phyloP scores from a whole-genome alignment of 2,888 invertebrate genomes.

The Pristionchus japonicus region DNA sequence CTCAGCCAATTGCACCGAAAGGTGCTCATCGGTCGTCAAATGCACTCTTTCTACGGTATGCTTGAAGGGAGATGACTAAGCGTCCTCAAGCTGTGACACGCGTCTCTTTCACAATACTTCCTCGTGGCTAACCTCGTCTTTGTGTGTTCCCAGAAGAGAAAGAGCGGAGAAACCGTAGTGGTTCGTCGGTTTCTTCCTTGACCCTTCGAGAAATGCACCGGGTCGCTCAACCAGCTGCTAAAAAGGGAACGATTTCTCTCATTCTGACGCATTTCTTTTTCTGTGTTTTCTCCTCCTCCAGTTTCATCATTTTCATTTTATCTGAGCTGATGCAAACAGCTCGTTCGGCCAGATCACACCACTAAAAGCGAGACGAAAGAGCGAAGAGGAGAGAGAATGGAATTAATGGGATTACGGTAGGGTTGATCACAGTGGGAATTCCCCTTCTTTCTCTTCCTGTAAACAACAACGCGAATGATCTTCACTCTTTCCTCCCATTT shows the following conservation, averaged over 20 bases:
- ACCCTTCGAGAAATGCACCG: conserved; percentile 39
- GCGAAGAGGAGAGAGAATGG: neutral
- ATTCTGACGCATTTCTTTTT: neutral
- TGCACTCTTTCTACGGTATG: neutral
- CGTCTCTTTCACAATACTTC: neutral
- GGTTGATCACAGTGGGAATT: neutral
- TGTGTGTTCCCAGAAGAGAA: conserved; percentile 42
- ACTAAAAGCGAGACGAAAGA: neutral
- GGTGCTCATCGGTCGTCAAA: neutral
- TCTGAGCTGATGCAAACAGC: conserved; percentile 22
- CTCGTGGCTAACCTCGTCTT: neutral
- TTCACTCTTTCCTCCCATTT: neutral
- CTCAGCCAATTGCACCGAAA: neutral
- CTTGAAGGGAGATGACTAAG: neutral
- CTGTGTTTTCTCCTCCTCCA: neutral
- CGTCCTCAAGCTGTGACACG: neutral
- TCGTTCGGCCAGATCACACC: conserved; percentile 23
- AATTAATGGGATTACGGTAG: conserved; percentile 37
- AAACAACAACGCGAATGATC: conserved; percentile 10
- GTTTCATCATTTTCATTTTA: neutral
- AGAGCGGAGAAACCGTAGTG: conserved; percentile 44
- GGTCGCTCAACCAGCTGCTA: conserved; percentile 43
- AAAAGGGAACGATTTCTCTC: neutral
- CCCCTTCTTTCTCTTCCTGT: conserved; percentile 4
- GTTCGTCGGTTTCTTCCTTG: conserved; percentile 1